A percentile compares a stretch with the other conserved stretches of the same genome.
These are phyloP conservation scores for Masnerella sp. DNA, from an alignment of 2,888 invertebrate species.

Conservation along the genomic window DNA sequence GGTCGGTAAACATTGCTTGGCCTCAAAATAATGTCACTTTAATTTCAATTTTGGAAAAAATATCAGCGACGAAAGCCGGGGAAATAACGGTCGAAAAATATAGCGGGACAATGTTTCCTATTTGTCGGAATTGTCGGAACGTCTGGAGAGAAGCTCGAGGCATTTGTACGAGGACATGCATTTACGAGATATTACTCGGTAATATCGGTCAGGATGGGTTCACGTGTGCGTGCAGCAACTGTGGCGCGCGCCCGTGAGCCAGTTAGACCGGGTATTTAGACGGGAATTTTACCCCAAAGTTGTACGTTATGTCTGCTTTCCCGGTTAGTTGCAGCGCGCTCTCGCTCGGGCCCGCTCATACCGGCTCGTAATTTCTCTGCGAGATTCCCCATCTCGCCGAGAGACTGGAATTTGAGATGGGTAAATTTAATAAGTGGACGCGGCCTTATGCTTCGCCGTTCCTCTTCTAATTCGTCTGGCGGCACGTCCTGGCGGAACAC, in stretches of 20 bases:
- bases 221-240: constrained; percentile 58
- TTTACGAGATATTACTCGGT: constrained; percentile 71
- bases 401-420: constrained; percentile 72
- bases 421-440: constrained; percentile 76
- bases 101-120: constrained; percentile 42
- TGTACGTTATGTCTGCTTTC: constrained; percentile 73
- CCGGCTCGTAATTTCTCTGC: constrained; percentile 47
- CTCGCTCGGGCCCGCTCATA: constrained; percentile 55
- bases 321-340: constrained; percentile 57
- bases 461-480: constrained; percentile 54
- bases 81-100: constrained; percentile 36
- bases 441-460: constrained; percentile 40
- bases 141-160: constrained; percentile 54
- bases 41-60: constrained; percentile 33
- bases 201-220: constrained; percentile 68
- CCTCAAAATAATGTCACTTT: too few species aligned
- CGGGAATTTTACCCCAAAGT: constrained; percentile 74
- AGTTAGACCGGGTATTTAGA: constrained; percentile 76
- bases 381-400: constrained; percentile 61
- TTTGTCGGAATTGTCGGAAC: constrained; percentile 55
- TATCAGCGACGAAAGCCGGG: constrained; percentile 6
- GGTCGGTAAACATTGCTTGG: too few species aligned
- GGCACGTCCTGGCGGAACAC: constrained; percentile 46
- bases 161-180: constrained; percentile 64
- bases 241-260: constrained; percentile 70